phyloP scores from a whole-genome alignment of 2,797 vertebrate genomes.

The Sebastes melanostomus region DNA sequence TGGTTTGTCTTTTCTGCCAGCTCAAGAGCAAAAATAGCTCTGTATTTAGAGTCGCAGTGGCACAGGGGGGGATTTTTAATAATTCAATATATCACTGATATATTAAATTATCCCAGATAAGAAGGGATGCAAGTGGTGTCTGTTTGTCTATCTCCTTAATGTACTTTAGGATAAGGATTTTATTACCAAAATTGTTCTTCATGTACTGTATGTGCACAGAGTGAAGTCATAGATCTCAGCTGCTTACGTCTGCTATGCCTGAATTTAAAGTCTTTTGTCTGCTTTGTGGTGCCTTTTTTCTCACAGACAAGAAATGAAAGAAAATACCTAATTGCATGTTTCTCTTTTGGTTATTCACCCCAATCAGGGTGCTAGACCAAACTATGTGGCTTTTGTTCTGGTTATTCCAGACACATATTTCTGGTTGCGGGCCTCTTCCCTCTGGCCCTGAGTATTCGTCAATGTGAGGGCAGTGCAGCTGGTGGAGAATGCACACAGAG shows the following conservation, averaged over 20 bases:
- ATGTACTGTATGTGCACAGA: not conserved
- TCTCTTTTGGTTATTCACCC: slow-evolving; percentile 56
- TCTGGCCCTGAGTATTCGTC: slow-evolving; percentile 41
- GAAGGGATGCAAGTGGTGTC: not conserved
- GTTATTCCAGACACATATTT: slow-evolving; percentile 70
- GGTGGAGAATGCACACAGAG: slow-evolving; percentile 48
- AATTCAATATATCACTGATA: not conserved
- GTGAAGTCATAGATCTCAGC: slow-evolving; percentile 14
- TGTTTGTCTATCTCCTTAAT: not conserved
- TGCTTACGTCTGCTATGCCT: not conserved
- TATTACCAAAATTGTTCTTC: not conserved
- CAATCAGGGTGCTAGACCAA: slow-evolving; percentile 60
- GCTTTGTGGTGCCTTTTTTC: slow-evolving; percentile 11
- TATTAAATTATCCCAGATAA: not conserved
- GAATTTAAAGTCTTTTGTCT: slow-evolving; percentile 28
- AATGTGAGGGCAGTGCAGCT: slow-evolving; percentile 50
- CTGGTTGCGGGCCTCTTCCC: slow-evolving; percentile 65
- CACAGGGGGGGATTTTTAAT: not conserved
- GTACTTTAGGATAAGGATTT: not conserved
- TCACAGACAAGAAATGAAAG: slow-evolving; percentile 39
- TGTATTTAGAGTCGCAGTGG: not conserved
- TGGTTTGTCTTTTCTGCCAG: not conserved
- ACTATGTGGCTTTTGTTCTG: slow-evolving; percentile 74
- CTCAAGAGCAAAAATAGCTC: not conserved
- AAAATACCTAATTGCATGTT: slow-evolving; percentile 58